Percentiles rank a stretch among this genome's conserved stretches.
Conservation (phyloP, 2,888 invertebrate genomes). For the Unio pictorum region DNA sequence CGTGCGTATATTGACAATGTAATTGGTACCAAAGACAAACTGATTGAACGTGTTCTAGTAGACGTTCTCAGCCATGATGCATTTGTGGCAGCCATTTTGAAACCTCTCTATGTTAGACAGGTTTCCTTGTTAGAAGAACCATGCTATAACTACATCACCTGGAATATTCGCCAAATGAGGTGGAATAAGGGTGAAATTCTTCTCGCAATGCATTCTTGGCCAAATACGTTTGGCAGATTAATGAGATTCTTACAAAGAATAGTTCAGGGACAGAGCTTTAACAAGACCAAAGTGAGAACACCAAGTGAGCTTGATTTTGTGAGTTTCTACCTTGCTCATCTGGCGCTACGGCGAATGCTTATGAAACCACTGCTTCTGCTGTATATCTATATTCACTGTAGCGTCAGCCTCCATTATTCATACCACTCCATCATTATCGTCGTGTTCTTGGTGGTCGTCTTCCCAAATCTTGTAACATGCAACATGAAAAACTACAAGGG, state of each 20-base stretch:
- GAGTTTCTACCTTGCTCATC: conserved; percentile 61
- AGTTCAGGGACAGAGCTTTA: conserved; percentile 55
- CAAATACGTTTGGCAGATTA: conserved; percentile 49
- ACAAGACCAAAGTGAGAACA: conserved; percentile 55
- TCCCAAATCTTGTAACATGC: conserved; percentile 61
- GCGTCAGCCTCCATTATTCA: conserved; percentile 47
- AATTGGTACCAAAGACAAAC: conserved; percentile 52
- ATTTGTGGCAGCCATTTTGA: conserved; percentile 59
- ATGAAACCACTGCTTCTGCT: conserved; percentile 60
- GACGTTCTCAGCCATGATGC: conserved; percentile 66
- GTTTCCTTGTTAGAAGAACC: conserved; percentile 56
- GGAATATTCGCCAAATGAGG: conserved; percentile 60
- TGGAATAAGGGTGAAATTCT: conserved; percentile 64
- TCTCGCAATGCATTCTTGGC: conserved; percentile 61
- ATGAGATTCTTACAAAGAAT: conserved; percentile 55
- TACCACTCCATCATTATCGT: conserved; percentile 57
- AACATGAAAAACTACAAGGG: conserved; percentile 52
- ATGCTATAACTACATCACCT: conserved; percentile 59
- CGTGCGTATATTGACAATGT: conserved; percentile 58
- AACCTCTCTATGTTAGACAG: conserved; percentile 56
- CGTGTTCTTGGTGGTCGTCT: conserved; percentile 60
- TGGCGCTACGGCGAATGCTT: conserved; percentile 59
- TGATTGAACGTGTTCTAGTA: conserved; percentile 60
- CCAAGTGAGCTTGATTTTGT: conserved; percentile 57
- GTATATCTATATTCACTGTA: conserved; percentile 56